Conservation (phyloP, 2,113 vertebrate genomes). For the Oncorhynchus keta region DNA sequence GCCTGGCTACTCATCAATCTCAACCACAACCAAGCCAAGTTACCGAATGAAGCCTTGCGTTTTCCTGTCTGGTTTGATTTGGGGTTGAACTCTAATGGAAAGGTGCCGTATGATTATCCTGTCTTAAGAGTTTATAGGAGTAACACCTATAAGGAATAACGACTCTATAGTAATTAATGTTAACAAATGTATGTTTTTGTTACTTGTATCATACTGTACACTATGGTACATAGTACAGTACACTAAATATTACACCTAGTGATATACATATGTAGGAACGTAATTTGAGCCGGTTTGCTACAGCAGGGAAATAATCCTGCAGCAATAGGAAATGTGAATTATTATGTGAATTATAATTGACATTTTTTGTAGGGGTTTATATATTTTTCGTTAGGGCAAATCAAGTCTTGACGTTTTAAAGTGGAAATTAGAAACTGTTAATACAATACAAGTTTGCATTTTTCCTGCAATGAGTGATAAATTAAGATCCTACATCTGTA, state of each 20-base stretch:
- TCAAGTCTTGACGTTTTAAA: too few relatives aligned
- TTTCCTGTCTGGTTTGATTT: background rate
- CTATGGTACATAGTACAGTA: too few relatives aligned
- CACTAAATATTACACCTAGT: background rate
- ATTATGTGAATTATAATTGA: too few relatives aligned
- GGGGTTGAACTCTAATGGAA: conserved; percentile 15
- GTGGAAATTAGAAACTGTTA: too few relatives aligned
- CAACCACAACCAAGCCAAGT: conserved; percentile 2
- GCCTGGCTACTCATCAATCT: background rate
- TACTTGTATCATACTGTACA: background rate
- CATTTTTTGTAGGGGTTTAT: too few relatives aligned
- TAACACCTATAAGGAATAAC: background rate
- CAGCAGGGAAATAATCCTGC: too few relatives aligned
- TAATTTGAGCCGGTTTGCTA: too few relatives aligned
- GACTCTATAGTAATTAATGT: background rate
- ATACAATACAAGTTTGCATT: too few relatives aligned
- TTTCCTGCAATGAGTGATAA: too few relatives aligned
- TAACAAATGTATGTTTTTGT: background rate
- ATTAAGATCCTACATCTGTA: background rate
- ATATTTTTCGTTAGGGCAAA: too few relatives aligned
- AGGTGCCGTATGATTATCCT: conserved; percentile 34
- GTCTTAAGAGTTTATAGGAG: conserved; percentile 8
- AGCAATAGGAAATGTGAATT: too few relatives aligned
- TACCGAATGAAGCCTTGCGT: background rate
- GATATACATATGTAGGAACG: background rate